Conservation (phyloP, 2,113 vertebrate genomes). For the Dicrurus megarhynchus region DNA sequence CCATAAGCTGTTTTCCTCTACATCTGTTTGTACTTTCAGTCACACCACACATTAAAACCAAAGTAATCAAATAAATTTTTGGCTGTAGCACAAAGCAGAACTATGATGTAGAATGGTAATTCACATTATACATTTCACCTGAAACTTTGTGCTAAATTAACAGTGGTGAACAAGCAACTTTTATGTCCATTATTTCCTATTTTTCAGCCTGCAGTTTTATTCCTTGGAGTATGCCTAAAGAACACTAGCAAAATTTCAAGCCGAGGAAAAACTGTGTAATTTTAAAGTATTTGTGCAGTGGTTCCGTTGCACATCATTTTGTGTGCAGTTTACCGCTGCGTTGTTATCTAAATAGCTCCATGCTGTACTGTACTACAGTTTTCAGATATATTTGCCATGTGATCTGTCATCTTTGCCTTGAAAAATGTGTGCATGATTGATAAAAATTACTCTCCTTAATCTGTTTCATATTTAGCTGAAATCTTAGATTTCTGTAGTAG, state of each 20-base stretch:
- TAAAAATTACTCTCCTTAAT: background rate
- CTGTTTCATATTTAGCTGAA: slow-evolving; percentile 20
- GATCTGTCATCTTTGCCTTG: slow-evolving; percentile 42
- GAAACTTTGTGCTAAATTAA: background rate
- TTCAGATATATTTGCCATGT: background rate
- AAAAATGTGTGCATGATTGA: slow-evolving; percentile 40
- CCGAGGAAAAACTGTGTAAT: background rate
- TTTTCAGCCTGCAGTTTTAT: background rate
- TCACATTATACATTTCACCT: background rate
- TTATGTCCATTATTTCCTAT: background rate
- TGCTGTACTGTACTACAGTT: background rate
- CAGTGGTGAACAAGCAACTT: background rate
- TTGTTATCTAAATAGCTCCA: background rate
- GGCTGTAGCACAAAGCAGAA: background rate
- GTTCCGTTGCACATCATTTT: background rate
- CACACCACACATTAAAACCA: background rate
- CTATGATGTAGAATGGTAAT: background rate
- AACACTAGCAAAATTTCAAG: background rate
- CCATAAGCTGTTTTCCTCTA: background rate
- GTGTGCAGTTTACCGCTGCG: background rate
- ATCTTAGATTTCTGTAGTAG: slow-evolving; percentile 7
- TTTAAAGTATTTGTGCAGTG: background rate
- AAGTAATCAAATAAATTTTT: background rate
- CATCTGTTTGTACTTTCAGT: background rate
- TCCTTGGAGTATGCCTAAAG: background rate